Evolutionary conservation across 1,140 invertebrate genomes (phyloP), one percentile per base, ranked within the genome.

Genomic region (Brachionus sp.): DNA sequence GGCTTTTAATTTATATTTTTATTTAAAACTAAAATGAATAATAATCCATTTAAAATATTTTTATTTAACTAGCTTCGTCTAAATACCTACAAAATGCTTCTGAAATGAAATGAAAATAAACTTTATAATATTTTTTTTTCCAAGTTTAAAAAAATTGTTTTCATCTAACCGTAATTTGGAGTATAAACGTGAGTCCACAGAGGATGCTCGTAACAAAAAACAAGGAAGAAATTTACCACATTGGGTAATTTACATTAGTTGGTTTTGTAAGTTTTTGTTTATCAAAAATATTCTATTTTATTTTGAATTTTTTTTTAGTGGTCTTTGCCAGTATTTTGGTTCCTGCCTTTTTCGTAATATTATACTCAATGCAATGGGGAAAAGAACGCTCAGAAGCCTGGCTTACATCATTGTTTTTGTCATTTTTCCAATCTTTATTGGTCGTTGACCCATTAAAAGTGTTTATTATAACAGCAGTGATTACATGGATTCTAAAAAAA

Each of bases 401-500:
- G 88, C 84, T 89, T n/a, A 86, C 85, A 19, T 86, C 88, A 7
- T 87, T 89, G 77, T 75, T 89, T 6, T 83, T 89, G 68, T 89
- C 88, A 7, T 87, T 89, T 84, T 87, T 89, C 84, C 87, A 89
- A 83, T 87, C 86, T 4, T 87, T 89, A 10, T 84, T 89, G 12
- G 85, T 89, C 35, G 85, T 89, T 6, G 88, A 89, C 82, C 88
- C 88, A 4, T 83, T 89, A 16, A 88, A 88, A 86, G 90, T 91
- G 1, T 87, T 91, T 66, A 84, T 90, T 33, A 86, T 90, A 9
- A 90, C 90, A 3, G 88, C 90, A 46, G 86, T 91, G 25, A 87
- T 91, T n/a, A 89, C 90, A 6, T 89, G 87, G 82, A 86, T 91
- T 19, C 86, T 90, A 85, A 91, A 86, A 87, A 91, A 88, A 85